phyloP scores from a whole-genome alignment of 2,888 invertebrate genomes.

The Acleris emargana region DNA sequence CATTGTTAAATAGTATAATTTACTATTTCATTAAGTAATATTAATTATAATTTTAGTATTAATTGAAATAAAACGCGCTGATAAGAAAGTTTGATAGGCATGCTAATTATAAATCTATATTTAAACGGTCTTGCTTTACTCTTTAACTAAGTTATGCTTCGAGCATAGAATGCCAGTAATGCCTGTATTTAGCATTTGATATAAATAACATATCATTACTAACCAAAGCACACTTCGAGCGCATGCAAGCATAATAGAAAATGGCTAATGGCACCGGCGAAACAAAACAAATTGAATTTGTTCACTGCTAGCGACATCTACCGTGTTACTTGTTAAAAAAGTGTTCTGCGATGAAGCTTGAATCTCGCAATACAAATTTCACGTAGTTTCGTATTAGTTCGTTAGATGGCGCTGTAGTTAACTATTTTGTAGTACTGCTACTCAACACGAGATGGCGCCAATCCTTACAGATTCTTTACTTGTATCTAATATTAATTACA shows the following conservation, averaged over 20 bases:
- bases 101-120: no score
- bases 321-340: not conserved
- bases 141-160: not conserved
- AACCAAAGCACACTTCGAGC: constrained; percentile 15
- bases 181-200: constrained; percentile 12
- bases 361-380: not conserved
- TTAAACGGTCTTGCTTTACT: not conserved
- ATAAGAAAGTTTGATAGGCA: no score
- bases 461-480: no score
- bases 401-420: constrained; percentile 19
- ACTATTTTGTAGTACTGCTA: constrained; percentile 4
- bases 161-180: not conserved
- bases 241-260: constrained; percentile 28
- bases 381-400: not conserved
- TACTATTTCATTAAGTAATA: no score
- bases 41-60: no score
- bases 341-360: not conserved
- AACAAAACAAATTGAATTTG: constrained; percentile 13
- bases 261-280: constrained; percentile 9
- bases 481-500: no score
- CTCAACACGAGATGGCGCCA: constrained; percentile 16
- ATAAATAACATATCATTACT: constrained; percentile 27
- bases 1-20: no score
- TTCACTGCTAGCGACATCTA: constrained; percentile 28
- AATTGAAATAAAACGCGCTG: no score